Base-by-base conservation (phyloP, 2,888 invertebrate species). In the Auanema freiburgensis region DNA sequence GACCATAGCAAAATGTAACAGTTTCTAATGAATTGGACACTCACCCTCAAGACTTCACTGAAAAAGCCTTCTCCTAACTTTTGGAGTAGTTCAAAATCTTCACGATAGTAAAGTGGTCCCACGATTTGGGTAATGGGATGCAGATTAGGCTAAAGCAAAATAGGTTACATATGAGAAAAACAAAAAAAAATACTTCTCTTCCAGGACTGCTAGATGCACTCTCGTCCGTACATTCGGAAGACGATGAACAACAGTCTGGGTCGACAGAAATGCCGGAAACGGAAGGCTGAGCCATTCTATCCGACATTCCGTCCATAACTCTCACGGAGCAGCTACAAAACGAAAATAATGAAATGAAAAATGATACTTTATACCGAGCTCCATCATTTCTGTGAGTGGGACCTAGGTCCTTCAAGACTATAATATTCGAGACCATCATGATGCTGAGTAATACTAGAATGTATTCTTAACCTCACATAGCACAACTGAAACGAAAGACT, bases 31-130 rank as follows among this genome's bases (percentile, higher is more conserved):
- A 43, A 21, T 11, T 25, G 24, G 23, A 24, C 43, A 40, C 89
- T 88, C 87, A 95, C 96, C 91, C 95, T 95, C 87, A 91, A 95
- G 69, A 96, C 95, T 87, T 94, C 93, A 4, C 95, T 95, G 88
- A 95, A 96, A 87, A 96, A 96, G 71, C 96, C 96, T 57, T 90
- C 88, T 54, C 95, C 96, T 82, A 96, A 92, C 86, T 92, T 92
- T 86, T 93, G 93, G 84, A 91, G 89, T 76, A 90, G 88, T 12
- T 74, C 71, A 86, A 96, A 95, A 88, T 96, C 95, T 86, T 95
- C 94, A 76, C 93, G 89, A 51, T 93, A 90, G 84, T 93, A 92
- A 59, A 96, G 88, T 50, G 92, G 91, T 55, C 93, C 91, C 61
- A 95, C 93, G 54, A 95, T 94, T 79, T 92, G 91, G 12, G 57